Base-by-base conservation (phyloP, 2,113 vertebrate species). In the Hippocampus abdominalis region DNA sequence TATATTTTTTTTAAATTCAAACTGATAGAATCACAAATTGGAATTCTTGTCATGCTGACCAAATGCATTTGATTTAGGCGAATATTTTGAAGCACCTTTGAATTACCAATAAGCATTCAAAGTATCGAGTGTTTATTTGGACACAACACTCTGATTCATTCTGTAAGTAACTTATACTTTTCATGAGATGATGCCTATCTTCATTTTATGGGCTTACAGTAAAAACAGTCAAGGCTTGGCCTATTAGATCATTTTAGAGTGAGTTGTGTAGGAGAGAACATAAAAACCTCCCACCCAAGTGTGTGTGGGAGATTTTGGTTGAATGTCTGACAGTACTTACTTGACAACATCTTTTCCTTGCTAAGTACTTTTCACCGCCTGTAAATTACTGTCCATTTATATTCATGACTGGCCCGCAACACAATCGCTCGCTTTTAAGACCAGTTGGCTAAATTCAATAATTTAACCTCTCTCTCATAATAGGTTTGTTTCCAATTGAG, bases 181-280 rank as follows among this genome's bases (percentile, higher is more conserved):
- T 65, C 62, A 32, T 67, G 51, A 3, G 1, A 25, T 25, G 13
- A 64, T 8, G 9, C 71, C 61, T 42, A 8, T n/a, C 4, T 44
- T 44, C 49, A 13, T 65, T 13, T 64, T 27, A 67, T 8, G 56
- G 64, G 42, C 78, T 75, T 69, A 60, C 75, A 71, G 84, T 59
- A 36, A 3, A 51, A 76, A 64, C 69, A 56, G 70, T 49, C 20
- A 80, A 80, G 78, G 56, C 73, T 79, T 80, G 86, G 80, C 71
- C 78, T 70, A 79, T 86, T 69, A 75, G 79, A 83, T 69, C 74
- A 74, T 74, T 86, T 81, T 71, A 63, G 79, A 74, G 77, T 60
- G 59, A 65, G 59, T 72, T 81, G 83, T 73, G 85, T 88, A 80
- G 88, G 86, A 84, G 86, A 83, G 74, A 71, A 77, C 72, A 83